Percentiles rank a stretch among this genome's conserved stretches.
These are phyloP conservation scores for Siniperca chuatsi DNA, from an alignment of 2,113 vertebrate species.

Conservation along the genomic window DNA sequence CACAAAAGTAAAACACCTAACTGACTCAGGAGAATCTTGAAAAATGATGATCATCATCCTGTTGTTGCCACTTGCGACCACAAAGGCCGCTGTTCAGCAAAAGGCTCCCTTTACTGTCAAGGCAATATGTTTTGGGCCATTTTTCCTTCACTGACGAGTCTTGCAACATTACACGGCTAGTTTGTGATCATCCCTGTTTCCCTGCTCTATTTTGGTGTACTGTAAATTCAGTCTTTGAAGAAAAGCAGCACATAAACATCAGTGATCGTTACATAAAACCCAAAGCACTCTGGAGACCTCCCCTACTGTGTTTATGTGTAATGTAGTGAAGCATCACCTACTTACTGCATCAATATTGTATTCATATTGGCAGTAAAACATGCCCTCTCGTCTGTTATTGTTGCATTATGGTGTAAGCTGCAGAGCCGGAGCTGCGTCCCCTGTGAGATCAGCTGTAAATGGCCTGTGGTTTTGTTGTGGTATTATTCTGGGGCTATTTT, in stretches of 20 bases:
- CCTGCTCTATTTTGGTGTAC: neutral
- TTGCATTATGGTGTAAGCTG: conserved; percentile 44
- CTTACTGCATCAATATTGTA: conserved; percentile 38
- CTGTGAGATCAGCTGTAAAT: conserved; percentile 49
- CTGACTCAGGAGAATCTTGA: neutral
- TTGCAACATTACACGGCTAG: neutral
- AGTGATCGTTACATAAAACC: conserved; percentile 13
- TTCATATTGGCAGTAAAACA: conserved; percentile 45
- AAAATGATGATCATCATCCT: neutral
- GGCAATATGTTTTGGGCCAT: neutral
- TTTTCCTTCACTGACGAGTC: too few species aligned
- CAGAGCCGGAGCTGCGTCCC: neutral
- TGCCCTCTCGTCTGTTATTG: conserved; percentile 25
- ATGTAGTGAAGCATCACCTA: conserved; percentile 45
- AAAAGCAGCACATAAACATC: conserved; percentile 5
- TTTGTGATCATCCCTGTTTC: neutral
- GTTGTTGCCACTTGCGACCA: neutral
- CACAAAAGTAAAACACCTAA: neutral
- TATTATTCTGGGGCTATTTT: conserved; percentile 57
- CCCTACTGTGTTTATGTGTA: conserved; percentile 21
- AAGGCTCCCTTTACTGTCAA: neutral
- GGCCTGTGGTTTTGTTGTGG: conserved; percentile 55
- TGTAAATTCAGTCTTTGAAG: neutral
- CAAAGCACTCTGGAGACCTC: conserved; percentile 35
- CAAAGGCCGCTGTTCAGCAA: neutral